Evolutionary conservation across 2,113 vertebrate species (phyloP), one percentile per base, ranked within the genome.

Genomic region (Psittacus erithacus): DNA sequence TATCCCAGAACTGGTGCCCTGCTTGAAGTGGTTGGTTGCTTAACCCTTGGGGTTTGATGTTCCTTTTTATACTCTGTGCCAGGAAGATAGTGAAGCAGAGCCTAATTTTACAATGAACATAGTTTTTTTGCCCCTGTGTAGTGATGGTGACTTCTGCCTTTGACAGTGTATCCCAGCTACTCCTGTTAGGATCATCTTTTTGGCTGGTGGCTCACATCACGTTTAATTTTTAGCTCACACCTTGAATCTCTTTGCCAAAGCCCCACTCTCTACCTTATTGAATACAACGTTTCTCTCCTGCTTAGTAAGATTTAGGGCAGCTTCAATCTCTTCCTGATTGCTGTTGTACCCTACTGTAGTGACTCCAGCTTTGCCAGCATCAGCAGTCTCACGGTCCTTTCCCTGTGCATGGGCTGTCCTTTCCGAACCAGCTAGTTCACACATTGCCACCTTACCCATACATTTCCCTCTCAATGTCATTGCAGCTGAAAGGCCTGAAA

Each of bases 171-270:
- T 53, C 39, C 49, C 13, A 17, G 9, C 41, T 53, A 28, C 15
- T 2, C 16, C 29, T 68, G 20, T 29, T 28, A 46, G 35, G 57
- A 82, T 88, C 35, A 15, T 39, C 35, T 16, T 80, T 69, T 46
- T 80, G 13, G 13, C n/a, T 64, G 13, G 12, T 57, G 2, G 1
- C 70, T 70, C 25, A 35, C 2, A 8, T 17, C 0, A 2, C 0
- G 0, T 62, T 62, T 57, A 28, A 24, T 11, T 53, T 46, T 49
- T 25, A 33, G 13, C 29, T 83, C 16, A 4, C 13, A 63, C 28
- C 39, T 64, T 46, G 53, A 50, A 59, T 17, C 5, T 89, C 41
- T 43, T 23, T 1, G 2, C 20, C 13, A 16, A 65, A 82, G 41
- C 20, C 6, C 23, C 6, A 8, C 50, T 46, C 24, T 63, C 49